Evolutionary conservation across 2,113 vertebrate species (phyloP), one percentile per base, ranked within the genome.

Genomic region (Calyptommatus sinebrachiatus): DNA sequence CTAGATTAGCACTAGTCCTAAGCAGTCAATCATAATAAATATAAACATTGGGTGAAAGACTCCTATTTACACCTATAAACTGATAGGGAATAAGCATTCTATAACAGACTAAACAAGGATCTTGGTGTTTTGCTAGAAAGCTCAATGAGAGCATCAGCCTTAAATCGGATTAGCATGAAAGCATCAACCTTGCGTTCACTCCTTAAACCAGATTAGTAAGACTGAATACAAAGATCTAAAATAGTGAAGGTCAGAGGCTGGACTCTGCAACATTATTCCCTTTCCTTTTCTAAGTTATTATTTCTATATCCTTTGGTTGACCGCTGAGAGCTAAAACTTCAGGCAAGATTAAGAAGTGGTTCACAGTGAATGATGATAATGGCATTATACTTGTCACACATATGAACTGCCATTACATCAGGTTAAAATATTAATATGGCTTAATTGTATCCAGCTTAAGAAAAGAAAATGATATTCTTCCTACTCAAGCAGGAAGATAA

Each of bases 331-430:
- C 69, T 61, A 46, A 73, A 80, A 35, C 11, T 6, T 21, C 60
- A 79, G 46, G 83, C 21, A 84, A 22, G 14, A 5, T 45, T 22
- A 73, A 80, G 73, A 10, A 5, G 60, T 69, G 61, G 26, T 61
- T 65, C 35, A 46, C 53, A 81, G 21, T 75, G 72, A 82, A 31
- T 50, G 76, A 29, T 61, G 77, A n/a, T 3, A 78, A 82, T 69
- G 8, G 72, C 79, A 70, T 45, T 45, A 48, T 85, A 35, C 20
- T 78, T 63, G 31, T 5, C 8, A 73, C 72, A 6, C 21, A 76
- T 24, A 73, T 7, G 68, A 78, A 10, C 62, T 85, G 62, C 83
- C 60, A 77, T 83, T 86, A 61, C 69, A 50, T 79, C 50, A 73
- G 4, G 60, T 18, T 77, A 76, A 16, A 66, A 11, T 41, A 80